phyloP scores from a whole-genome alignment of 2,888 invertebrate species.

The Aproaerema taeniolella region DNA sequence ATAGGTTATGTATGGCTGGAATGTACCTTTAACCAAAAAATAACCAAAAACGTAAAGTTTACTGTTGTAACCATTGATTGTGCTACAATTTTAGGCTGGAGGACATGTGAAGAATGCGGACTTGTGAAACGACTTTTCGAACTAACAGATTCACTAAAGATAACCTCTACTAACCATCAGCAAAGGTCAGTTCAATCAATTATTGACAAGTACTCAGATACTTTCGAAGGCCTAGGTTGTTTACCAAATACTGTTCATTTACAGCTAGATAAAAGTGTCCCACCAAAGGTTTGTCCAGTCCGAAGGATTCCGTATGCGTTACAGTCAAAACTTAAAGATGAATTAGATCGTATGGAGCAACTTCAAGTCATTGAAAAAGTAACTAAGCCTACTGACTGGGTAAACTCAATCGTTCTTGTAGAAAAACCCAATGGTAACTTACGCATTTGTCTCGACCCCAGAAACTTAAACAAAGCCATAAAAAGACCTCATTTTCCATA shows the following conservation, averaged over 20 bases:
- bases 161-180: background rate
- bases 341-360: constrained; percentile 7
- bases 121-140: constrained; percentile 14
- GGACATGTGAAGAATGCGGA: constrained; percentile 8
- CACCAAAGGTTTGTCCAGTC: constrained; percentile 11
- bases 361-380: constrained; percentile 8
- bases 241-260: constrained; percentile 9
- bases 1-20: too few relatives aligned
- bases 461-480: constrained; percentile 14
- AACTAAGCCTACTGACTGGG: constrained; percentile 11
- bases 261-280: constrained; percentile 5
- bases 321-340: background rate
- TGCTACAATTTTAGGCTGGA: constrained; percentile 7
- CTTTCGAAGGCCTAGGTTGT: constrained; percentile 14
- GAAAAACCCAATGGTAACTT: constrained; percentile 10
- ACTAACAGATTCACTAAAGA: background rate
- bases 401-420: constrained; percentile 11
- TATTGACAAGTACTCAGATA: constrained; percentile 7
- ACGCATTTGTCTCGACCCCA: constrained; percentile 15
- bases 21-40: too few relatives aligned
- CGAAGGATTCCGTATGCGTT: constrained; percentile 3
- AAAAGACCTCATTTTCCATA: constrained; percentile 12
- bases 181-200: background rate
- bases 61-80: constrained; percentile 3
- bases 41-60: too few relatives aligned